These are phyloP conservation scores for Oscheius sp. DNA, from an alignment of 2,888 invertebrate genomes.

Conservation along the genomic window DNA sequence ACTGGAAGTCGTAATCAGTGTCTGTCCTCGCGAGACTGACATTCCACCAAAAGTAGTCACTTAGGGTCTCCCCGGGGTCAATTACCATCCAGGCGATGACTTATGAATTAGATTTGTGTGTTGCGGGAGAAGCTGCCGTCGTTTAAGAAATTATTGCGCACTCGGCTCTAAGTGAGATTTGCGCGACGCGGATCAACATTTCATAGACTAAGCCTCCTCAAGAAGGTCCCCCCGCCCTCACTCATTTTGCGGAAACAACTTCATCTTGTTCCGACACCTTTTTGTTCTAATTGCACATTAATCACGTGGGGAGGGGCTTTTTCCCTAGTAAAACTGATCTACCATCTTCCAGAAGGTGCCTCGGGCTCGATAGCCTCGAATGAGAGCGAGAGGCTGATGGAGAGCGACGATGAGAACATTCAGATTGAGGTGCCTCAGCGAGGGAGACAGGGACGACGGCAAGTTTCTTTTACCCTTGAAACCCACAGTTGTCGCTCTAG, in stretches of 20 bases:
- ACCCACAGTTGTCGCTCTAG: too few species aligned
- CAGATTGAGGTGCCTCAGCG: slow-evolving; percentile 60
- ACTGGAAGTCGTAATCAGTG: too few species aligned
- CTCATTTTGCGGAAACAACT: slow-evolving; percentile 7
- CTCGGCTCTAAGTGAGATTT: slow-evolving; percentile 32
- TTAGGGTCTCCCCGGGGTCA: neutral
- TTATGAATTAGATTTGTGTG: slow-evolving; percentile 30
- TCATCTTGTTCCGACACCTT: slow-evolving; percentile 3
- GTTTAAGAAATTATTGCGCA: slow-evolving; percentile 30
- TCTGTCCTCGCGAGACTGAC: too few species aligned
- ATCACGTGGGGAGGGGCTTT: neutral
- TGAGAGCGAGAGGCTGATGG: slow-evolving; percentile 67
- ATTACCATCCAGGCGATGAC: slow-evolving; percentile 24
- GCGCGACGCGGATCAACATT: slow-evolving; percentile 34
- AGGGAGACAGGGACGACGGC: slow-evolving; percentile 66
- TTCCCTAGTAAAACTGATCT: too few species aligned
- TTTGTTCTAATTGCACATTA: neutral
- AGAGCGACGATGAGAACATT: slow-evolving; percentile 64
- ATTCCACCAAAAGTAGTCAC: neutral
- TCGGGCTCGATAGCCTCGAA: slow-evolving; percentile 44
- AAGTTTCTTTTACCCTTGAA: neutral
- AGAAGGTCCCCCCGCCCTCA: slow-evolving; percentile 14
- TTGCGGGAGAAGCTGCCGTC: neutral
- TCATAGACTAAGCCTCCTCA: slow-evolving; percentile 34
- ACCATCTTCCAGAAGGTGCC: slow-evolving; percentile 13